A percentile compares a stretch with the other conserved stretches of the same genome.
Evolutionary conservation across 2,797 vertebrate genomes (phyloP).

Genomic region (Sebastes matsubarae): DNA sequence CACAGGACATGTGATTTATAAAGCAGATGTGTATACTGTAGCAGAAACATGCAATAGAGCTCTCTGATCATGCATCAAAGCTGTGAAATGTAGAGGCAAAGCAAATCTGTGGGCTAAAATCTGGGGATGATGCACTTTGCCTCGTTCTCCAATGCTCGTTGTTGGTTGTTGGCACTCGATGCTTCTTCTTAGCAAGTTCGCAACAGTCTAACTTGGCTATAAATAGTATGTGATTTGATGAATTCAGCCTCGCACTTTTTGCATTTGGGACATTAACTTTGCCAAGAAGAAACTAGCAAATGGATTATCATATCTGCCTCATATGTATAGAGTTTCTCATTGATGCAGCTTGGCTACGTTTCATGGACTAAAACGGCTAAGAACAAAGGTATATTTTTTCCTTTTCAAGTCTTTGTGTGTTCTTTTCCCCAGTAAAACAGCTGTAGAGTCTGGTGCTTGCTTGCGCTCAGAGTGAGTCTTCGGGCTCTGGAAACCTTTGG

Average conservation of each 20-base stretch:
- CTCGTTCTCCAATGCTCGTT: neutral
- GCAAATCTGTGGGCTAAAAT: conserved; percentile 14
- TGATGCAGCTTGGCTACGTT: conserved; percentile 33
- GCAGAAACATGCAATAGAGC: neutral
- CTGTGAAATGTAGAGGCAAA: conserved; percentile 8
- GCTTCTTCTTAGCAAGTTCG: conserved; percentile 3
- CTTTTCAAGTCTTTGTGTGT: conserved; percentile 35
- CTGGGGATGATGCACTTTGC: neutral
- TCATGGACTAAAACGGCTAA: conserved; percentile 20
- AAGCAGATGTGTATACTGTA: neutral
- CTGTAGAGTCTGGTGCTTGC: conserved; percentile 27
- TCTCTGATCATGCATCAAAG: conserved; percentile 28
- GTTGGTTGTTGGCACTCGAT: neutral
- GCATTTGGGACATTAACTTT: conserved; percentile 4
- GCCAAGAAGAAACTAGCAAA: conserved; percentile 25
- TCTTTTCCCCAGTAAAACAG: conserved; percentile 37
- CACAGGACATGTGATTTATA: neutral
- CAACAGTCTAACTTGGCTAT: conserved; percentile 17
- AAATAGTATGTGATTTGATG: conserved; percentile 26
- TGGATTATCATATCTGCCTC: conserved; percentile 45
- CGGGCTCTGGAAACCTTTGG: conserved; percentile 61
- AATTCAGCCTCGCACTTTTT: conserved; percentile 26
- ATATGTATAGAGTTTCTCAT: conserved; percentile 24
- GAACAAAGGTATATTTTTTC: conserved; percentile 41
- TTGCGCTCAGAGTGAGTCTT: conserved; percentile 46